Conservation (phyloP, 2,888 invertebrate species). For the Cryptus armator region DNA sequence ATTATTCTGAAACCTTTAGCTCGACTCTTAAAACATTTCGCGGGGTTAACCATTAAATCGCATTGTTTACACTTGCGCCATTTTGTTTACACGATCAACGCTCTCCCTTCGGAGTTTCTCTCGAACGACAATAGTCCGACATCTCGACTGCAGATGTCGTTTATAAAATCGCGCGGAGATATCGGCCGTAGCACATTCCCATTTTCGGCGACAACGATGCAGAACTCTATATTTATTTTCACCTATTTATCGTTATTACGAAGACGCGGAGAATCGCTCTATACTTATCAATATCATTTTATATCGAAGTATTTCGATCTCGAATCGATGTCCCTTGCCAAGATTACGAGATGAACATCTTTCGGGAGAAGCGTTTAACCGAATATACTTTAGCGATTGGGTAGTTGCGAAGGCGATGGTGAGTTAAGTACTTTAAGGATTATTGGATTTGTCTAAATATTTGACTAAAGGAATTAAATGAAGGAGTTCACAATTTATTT, state of each 20-base stretch:
- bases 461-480: too few relatives aligned
- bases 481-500: neutral
- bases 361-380: neutral
- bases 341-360: neutral
- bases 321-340: neutral
- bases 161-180: neutral
- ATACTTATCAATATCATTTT: slow-evolving; percentile 1
- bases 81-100: neutral
- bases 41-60: neutral
- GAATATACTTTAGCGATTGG: neutral
- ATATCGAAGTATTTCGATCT: slow-evolving; percentile 10
- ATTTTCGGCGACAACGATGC: neutral
- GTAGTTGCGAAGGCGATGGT: neutral
- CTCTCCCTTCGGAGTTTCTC: neutral
- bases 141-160: neutral
- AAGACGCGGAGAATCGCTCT: neutral
- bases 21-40: neutral
- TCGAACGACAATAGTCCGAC: neutral
- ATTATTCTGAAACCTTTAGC: neutral
- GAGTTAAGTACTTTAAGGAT: neutral
- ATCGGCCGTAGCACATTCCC: neutral
- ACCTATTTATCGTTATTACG: slow-evolving; percentile 14
- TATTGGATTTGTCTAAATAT: neutral
- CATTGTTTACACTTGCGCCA: slow-evolving; percentile 24
- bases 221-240: neutral